Percentiles rank a stretch among this genome's conserved stretches.
Conservation (phyloP, 2,888 invertebrate genomes). For the Meloe dianella region DNA sequence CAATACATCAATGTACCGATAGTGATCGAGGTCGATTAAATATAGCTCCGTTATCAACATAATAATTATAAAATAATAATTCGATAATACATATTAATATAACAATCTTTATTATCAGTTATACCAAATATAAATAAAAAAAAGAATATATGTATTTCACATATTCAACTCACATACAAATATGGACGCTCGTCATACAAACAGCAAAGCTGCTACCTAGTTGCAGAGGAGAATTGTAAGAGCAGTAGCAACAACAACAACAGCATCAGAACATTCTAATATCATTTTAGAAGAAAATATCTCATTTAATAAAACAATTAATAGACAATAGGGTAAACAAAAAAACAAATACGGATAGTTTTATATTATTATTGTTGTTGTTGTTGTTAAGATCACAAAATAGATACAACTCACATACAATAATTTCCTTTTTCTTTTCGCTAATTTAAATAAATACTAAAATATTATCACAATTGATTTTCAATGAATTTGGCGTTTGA, state of each 20-base stretch:
- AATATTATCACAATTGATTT: slow-evolving; percentile 60
- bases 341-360: slow-evolving; percentile 29
- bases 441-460: slow-evolving; percentile 53
- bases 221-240: slow-evolving; percentile 43
- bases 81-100: slow-evolving; percentile 27
- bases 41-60: slow-evolving; percentile 1
- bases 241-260: background rate
- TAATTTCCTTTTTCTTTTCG: background rate
- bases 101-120: background rate
- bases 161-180: slow-evolving; percentile 51
- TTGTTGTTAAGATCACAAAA: slow-evolving; percentile 46
- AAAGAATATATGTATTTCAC: slow-evolving; percentile 16
- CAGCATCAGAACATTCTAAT: slow-evolving; percentile 50
- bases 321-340: slow-evolving; percentile 4
- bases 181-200: slow-evolving; percentile 56
- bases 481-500: slow-evolving; percentile 59
- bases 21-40: slow-evolving; percentile 5
- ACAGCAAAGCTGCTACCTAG: slow-evolving; percentile 49
- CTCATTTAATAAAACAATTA: too few relatives aligned
- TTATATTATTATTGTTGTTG: too few relatives aligned
- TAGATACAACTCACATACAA: background rate
- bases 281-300: background rate
- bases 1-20: background rate
- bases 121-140: background rate
- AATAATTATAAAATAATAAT: background rate